phyloP scores from a whole-genome alignment of 2,113 vertebrate species.

The Thunnus thynnus region DNA sequence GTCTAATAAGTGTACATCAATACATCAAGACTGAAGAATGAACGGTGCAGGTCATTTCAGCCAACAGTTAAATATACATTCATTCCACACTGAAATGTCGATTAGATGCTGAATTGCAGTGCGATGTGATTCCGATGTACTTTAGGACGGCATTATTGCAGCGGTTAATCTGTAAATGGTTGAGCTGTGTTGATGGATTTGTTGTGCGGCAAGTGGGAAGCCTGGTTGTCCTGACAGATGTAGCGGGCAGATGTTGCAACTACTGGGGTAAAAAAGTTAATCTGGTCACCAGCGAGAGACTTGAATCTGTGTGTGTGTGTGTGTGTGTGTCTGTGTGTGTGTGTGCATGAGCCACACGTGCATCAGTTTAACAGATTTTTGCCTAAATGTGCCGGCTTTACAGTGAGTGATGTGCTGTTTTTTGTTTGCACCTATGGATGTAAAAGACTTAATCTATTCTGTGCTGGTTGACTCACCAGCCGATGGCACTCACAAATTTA shows the following conservation, averaged over 20 bases:
- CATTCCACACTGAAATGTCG: conserved; percentile 10
- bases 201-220: conserved; percentile 60
- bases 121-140: conserved; percentile 52
- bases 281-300: conserved; percentile 65
- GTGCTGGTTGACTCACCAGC: conserved; percentile 9
- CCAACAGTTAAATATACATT: conserved; percentile 18
- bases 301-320: conserved; percentile 19
- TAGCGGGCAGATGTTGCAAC: conserved; percentile 80
- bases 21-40: not conserved
- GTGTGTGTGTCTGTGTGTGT: not conserved
- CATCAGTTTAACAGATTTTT: conserved; percentile 20
- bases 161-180: conserved; percentile 82
- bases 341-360: not conserved
- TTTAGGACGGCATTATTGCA: conserved; percentile 67
- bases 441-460: conserved; percentile 11
- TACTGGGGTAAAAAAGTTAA: conserved; percentile 76
- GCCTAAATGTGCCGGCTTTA: conserved; percentile 1
- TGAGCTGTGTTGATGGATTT: conserved; percentile 75
- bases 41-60: not conserved
- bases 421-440: conserved; percentile 13
- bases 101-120: conserved; percentile 13
- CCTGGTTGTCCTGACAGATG: conserved; percentile 77
- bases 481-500: conserved; percentile 9
- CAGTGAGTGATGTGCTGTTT: not conserved
- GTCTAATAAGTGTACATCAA: conserved; percentile 5